Conservation (phyloP, 2,888 invertebrate genomes). For the Sarcophaga carnaria region DNA sequence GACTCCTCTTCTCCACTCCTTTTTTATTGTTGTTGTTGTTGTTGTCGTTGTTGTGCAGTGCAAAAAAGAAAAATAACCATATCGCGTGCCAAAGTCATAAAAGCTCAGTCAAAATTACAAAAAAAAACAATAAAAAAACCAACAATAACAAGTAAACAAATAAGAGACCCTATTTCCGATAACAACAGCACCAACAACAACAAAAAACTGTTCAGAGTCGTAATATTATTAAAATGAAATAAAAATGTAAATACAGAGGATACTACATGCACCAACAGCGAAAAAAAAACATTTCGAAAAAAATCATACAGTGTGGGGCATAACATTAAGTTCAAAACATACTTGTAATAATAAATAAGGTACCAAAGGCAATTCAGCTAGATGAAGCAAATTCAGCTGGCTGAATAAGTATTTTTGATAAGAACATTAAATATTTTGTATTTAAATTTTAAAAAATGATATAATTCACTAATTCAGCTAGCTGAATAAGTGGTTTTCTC, state of each 20-base stretch:
- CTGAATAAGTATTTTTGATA: no score
- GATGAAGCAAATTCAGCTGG: no score
- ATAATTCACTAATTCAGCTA: no score
- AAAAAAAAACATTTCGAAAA: neutral
- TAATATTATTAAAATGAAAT: constrained; percentile 48
- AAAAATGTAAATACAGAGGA: constrained; percentile 43
- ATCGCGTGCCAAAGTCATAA: constrained; percentile 68
- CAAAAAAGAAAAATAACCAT: constrained; percentile 51
- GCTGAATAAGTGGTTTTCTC: no score
- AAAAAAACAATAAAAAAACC: neutral
- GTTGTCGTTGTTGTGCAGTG: constrained; percentile 17
- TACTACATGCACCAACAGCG: neutral
- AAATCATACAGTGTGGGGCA: neutral
- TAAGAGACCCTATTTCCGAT: constrained; percentile 49
- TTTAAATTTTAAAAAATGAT: no score
- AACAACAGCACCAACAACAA: neutral
- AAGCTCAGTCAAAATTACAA: constrained; percentile 61
- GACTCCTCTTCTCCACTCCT: neutral
- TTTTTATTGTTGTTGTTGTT: neutral
- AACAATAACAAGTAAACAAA: neutral
- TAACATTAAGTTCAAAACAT: neutral
- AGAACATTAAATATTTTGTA: no score
- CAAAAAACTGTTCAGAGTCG: constrained; percentile 41
- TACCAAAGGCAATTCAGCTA: no score
- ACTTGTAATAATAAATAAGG: no score